Evolutionary conservation across 53 echinoderm and acorn worm genomes (phyloP), one percentile per base, ranked within the genome.

Genomic region (Patiria pectinifera): DNA sequence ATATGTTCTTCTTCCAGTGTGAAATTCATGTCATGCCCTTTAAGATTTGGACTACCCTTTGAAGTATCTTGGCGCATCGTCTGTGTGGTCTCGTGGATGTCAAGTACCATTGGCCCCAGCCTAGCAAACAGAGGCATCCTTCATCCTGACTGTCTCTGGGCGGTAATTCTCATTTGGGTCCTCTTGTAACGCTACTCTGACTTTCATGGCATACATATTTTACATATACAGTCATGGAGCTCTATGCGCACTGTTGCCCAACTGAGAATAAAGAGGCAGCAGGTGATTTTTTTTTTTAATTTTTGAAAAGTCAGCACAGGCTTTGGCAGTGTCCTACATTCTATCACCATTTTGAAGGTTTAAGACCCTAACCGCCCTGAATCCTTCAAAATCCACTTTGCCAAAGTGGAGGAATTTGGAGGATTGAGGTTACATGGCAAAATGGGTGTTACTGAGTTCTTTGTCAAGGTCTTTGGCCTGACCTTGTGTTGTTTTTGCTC

Each of bases 141-240:
- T 74, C 74, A 74, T n/a, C 74, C 24, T 10, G 15, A 16, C 8
- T 21, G 24, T 74, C 22, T 23, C 74, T 74, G 74, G 24, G 19
- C 19, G 74, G 22, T 9, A n/a, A 23, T 74, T 74, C 74, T 74
- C 74, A 74, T 24, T 74, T 74, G 74, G 74, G n/a, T 21, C 74
- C 24, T 23, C 74, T 74, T 74, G 74, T 74, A 4, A 74, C 74
- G 22, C 18, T n/a, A 74, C 74, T 74, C 74, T 74, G 74, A 74
- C 74, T 74, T 74, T 74, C 24, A 74, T 74, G 74, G 24, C 74
- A 4, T 66, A 16, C 15, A 66, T 66, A 11, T 18, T 66, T 6
- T 66, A 66, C 6, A 15, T 13, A 66, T 66, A 66, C 15, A 74
- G 74, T 74, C n/a, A 10, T n/a, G n/a, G 74, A 23, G 66, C 66